Evolutionary conservation across 1,140 invertebrate genomes (phyloP).

Genomic region (Orchesella cincta): DNA sequence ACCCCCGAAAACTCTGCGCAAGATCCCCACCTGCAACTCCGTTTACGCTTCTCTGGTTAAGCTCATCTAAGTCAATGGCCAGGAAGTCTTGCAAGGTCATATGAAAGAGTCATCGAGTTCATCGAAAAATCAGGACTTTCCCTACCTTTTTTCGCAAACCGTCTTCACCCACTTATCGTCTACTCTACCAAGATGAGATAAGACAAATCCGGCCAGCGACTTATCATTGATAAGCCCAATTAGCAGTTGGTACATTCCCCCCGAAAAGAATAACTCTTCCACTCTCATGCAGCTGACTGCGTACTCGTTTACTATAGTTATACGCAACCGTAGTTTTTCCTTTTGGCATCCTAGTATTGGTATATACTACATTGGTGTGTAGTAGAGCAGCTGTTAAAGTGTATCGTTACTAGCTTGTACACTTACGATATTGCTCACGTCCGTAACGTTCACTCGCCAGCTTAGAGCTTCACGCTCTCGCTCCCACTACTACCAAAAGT

Average conservation of each 20-base stretch:
- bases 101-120: neutral
- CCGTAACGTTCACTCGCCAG: no score
- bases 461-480: no score
- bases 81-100: conserved; percentile 47
- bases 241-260: neutral
- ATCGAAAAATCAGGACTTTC: neutral
- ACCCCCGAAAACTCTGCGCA: conserved; percentile 36
- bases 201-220: neutral
- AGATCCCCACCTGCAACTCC: conserved; percentile 41
- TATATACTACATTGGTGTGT: no score
- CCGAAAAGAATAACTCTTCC: conserved; percentile 44
- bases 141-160: neutral
- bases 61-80: conserved; percentile 46
- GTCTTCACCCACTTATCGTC: neutral
- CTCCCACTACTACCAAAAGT: no score
- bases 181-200: neutral
- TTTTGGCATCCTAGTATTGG: neutral
- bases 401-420: no score
- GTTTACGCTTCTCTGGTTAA: conserved; percentile 43
- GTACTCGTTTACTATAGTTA: conserved; percentile 51
- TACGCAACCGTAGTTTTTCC: conserved; percentile 50
- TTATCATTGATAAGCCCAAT: neutral
- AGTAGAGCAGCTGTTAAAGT: no score
- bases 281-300: conserved; percentile 49
- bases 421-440: no score